phyloP scores from a whole-genome alignment of 1,140 invertebrate genomes.

The Proales similis region DNA sequence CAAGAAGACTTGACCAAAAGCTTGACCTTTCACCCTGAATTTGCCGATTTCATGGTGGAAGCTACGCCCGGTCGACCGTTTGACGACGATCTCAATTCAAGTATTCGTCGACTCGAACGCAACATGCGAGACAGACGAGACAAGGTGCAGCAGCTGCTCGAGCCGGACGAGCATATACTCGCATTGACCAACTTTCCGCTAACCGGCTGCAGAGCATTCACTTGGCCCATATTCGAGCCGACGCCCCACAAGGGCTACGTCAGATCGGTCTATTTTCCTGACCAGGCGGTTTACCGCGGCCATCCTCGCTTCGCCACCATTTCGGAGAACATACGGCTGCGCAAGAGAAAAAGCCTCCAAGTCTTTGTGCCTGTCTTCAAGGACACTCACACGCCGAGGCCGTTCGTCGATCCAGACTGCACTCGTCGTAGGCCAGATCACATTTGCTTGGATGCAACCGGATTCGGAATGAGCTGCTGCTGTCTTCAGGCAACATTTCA shows the following conservation, averaged over 20 bases:
- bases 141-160: conserved; percentile 68
- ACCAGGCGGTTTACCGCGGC: conserved; percentile 81
- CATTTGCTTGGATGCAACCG: conserved; percentile 96
- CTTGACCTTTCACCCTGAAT: conserved; percentile 66
- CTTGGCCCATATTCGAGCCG: conserved; percentile 63
- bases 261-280: conserved; percentile 84
- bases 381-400: conserved; percentile 70
- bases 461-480: conserved; percentile 97
- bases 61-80: conserved; percentile 92
- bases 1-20: neutral
- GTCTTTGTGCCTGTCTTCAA: conserved; percentile 92
- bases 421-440: conserved; percentile 59
- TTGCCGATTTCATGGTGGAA: conserved; percentile 96
- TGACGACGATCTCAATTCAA: conserved; percentile 51
- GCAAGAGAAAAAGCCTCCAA: conserved; percentile 84
- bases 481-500: conserved; percentile 82
- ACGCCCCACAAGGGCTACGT: conserved; percentile 63
- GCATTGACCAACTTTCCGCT: conserved; percentile 79
- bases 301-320: conserved; percentile 89
- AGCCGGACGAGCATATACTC: conserved; percentile 71
- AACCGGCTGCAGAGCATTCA: conserved; percentile 79
- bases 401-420: conserved; percentile 66
- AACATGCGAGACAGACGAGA: conserved; percentile 82
- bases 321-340: conserved; percentile 79
- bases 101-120: conserved; percentile 68